phyloP scores from a whole-genome alignment of 2,888 invertebrate genomes.

The Tuta absoluta region DNA sequence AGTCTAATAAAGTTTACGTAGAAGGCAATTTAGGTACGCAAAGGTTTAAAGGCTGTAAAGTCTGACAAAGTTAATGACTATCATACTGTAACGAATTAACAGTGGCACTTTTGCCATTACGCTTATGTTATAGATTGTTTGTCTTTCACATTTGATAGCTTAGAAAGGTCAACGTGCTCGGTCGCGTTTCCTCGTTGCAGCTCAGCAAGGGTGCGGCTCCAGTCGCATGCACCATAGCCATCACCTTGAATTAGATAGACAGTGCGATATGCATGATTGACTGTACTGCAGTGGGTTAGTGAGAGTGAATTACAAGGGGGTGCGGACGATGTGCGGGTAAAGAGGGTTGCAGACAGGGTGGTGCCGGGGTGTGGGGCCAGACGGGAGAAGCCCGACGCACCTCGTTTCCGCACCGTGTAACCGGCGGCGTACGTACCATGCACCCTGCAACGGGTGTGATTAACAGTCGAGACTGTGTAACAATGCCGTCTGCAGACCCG shows the following conservation, averaged over 20 bases:
- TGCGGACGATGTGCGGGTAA: conserved; percentile 49
- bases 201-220: conserved; percentile 26
- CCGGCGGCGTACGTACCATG: conserved; percentile 47
- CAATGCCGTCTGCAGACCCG: conserved; percentile 34
- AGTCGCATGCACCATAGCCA: conserved; percentile 39
- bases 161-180: conserved; percentile 21
- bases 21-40: too few relatives aligned
- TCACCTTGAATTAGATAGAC: conserved; percentile 70
- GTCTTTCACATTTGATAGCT: conserved; percentile 10
- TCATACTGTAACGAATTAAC: too few relatives aligned
- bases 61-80: too few relatives aligned
- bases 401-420: conserved; percentile 71
- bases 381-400: conserved; percentile 76
- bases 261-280: conserved; percentile 73
- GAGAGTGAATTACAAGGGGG: conserved; percentile 78
- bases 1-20: too few relatives aligned
- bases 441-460: conserved; percentile 51
- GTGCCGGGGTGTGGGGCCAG: conserved; percentile 71
- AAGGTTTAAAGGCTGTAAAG: too few relatives aligned
- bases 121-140: not conserved
- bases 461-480: conserved; percentile 28
- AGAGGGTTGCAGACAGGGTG: conserved; percentile 67
- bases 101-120: not conserved
- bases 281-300: conserved; percentile 80
- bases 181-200: conserved; percentile 21